phyloP scores from a whole-genome alignment of 2,113 vertebrate genomes.

The Raphicerus campestris region DNA sequence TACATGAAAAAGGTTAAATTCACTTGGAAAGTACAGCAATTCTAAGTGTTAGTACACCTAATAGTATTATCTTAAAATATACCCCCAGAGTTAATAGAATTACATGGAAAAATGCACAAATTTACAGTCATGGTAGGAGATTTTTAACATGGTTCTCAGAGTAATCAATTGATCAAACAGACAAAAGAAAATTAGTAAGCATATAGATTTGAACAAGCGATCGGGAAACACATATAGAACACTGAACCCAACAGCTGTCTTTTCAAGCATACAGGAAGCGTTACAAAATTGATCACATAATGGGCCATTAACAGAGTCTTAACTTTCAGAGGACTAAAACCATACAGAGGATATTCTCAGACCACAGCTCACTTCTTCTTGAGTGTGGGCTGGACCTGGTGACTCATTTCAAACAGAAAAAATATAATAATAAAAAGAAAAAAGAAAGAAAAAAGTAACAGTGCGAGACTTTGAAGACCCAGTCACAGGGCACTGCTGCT shows the following conservation, averaged over 20 bases:
- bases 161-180: background rate
- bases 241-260: background rate
- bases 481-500: background rate
- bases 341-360: background rate
- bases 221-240: background rate
- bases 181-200: background rate
- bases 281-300: background rate
- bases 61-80: background rate
- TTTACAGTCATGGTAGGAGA: background rate
- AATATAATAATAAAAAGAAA: background rate
- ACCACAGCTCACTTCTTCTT: background rate
- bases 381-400: background rate
- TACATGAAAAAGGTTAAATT: background rate
- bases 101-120: background rate
- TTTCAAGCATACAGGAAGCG: background rate
- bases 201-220: background rate
- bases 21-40: background rate
- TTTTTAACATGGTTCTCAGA: background rate
- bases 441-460: background rate
- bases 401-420: background rate
- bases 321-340: background rate
- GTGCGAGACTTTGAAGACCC: background rate
- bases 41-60: background rate
- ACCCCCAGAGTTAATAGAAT: background rate
- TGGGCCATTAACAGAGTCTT: background rate